Base-by-base conservation (phyloP, 2,797 vertebrate species). In the Phaenicophaeus curvirostris region DNA sequence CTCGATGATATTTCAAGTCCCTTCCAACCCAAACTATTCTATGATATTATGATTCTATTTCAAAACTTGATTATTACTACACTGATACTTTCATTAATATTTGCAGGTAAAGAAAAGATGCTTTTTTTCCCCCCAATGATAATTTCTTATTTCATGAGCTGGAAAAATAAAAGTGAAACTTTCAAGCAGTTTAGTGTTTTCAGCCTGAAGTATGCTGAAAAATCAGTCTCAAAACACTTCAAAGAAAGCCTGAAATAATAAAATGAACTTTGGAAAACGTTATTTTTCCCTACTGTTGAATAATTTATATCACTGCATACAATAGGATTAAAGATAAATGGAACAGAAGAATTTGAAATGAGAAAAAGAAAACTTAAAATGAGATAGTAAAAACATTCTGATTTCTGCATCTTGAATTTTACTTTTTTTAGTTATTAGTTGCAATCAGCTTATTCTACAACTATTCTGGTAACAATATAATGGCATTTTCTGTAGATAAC, bases 271-370 rank as follows among this genome's bases (percentile, higher is more conserved):
- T 55, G 17, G 37, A 85, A 86, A 87, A 66, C 3, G 15, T 48
- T 44, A 15, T 50, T 83, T 95, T 93, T 91, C 33, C 31, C 59
- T 89, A 48, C 41, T 85, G 21, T 65, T 90, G 69, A 93, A 54
- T 87, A 89, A 89, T 79, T 89, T n/a, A 67, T 80, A 21, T 48
- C 54, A 57, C 35, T 77, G 25, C 39, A 55, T 91, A 83, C 16
- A 76, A 24, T 42, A 59, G 41, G 41, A 82, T 89, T 89, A 86
- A 86, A 63, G 59, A 68, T 67, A 93, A 94, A 91, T 80, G 73
- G 37, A 77, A 74, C 31, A 80, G 24, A n/a, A 31, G 72, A 58
- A 66, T 80, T 69, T 62, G 9, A 89, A 87, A 66, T 59, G 42
- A 72, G 41, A 51, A 81, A 58, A 88, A 73, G 18, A 16, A 58